Evolutionary conservation across 2,797 vertebrate genomes (phyloP), one percentile per base, ranked within the genome.

Genomic region (Enoplosus armatus): DNA sequence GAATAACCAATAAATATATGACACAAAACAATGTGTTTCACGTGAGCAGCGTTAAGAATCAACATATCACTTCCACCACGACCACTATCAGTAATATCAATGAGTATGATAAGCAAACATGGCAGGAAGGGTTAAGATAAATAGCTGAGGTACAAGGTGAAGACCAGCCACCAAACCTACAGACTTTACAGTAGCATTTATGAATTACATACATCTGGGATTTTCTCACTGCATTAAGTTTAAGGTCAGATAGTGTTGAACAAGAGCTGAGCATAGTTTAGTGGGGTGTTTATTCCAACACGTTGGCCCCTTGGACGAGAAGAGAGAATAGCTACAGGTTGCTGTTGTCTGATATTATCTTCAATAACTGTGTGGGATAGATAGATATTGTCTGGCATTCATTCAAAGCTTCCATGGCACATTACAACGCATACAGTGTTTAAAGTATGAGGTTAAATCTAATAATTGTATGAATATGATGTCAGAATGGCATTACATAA

Each of bases 11-110:
- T 86, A 87, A 86, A 86, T 85, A 84, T 80, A 88, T 83, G 82
- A 94, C 79, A 91, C 80, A 90, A 93, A 89, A 85, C 73, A 88
- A 91, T 83, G 85, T 65, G 83, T 43, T 87, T 83, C 80, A 75
- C 79, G 85, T 90, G 87, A 85, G 69, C 82, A 89, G 82, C 87
- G 82, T 77, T 73, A 22, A 81, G 75, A 85, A 87, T 89, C 74
- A 88, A 87, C 63, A 61, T 45, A 81, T 81, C 85, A 94, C 87
- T 82, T 84, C 69, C 87, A 92, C 87, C 82, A 93, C 85, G 74
- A 89, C 74, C 91, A 93, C 90, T 87, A 79, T 84, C 87, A 87
- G 87, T 88, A 92, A 90, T 85, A 87, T 79, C 79, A 73, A 86
- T 89, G 82, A 91, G 71, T 80, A 87, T 86, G 89, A 90, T 78